Evolutionary conservation across 2,113 vertebrate genomes (phyloP), one percentile per base, ranked within the genome.

Genomic region (Sapajus apella): DNA sequence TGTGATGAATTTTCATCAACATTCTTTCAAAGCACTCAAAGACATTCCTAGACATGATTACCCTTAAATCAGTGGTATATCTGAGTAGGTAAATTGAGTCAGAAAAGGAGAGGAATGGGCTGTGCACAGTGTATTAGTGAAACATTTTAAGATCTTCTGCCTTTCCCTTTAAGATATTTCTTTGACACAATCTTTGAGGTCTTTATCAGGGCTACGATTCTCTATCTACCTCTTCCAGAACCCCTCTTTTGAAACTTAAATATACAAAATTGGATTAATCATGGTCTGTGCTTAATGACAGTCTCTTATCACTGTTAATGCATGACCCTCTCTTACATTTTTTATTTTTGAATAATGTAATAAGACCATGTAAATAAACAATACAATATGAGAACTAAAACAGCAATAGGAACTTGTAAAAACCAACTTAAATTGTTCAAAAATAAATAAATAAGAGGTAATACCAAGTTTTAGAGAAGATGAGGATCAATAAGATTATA

Each of bases 331-430:
- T 97, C 61, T 77, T 93, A 79, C 12, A 58, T 87, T 76, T 35
- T 79, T 87, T 61, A 43, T 37, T 94, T 96, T 93, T 89, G 23
- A 81, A 50, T 93, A 91, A 64, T 30, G 21, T 81, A 68, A 32
- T 64, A 85, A 90, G n/a, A 79, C 10, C 40, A 66, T 7, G 6
- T 58, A 20, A 92, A 55, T 32, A 40, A 61, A 75, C 0, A 58
- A 37, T 43, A 68, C 14, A 87, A 14, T 35, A 64, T 35, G 30
- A 82, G 5, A 88, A 77, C 37, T 56, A 87, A 95, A 97, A 84
- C 12, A 87, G 21, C 27, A n/a, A 76, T 6, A 92, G 70, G 52
- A 82, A 86, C 20, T 81, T 94, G 37, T 25, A 66, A 79, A 32
- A 72, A 94, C 14, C 68, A 73, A 64, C 58, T 91, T 82, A 4